phyloP scores from a whole-genome alignment of 2,113 vertebrate species.

The Gallinago media region DNA sequence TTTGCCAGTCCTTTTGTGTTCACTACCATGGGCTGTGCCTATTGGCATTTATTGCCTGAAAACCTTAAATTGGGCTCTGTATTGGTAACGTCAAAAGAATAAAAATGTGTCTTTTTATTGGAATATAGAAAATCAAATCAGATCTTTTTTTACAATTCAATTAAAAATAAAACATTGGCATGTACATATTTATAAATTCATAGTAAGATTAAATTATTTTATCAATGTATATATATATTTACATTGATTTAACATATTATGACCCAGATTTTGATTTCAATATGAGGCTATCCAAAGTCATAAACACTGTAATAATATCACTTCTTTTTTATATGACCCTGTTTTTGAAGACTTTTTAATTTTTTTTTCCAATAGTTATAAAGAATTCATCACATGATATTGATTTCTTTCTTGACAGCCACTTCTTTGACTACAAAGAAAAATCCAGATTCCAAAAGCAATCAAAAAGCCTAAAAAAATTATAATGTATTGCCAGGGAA shows the following conservation, averaged over 20 bases:
- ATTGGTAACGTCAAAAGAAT: neutral
- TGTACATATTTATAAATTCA: neutral
- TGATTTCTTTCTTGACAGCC: neutral
- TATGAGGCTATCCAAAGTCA: neutral
- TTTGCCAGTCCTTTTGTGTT: neutral
- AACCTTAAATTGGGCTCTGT: neutral
- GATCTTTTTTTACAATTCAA: neutral
- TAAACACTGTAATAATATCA: neutral
- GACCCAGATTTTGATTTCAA: conserved; percentile 12
- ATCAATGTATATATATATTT: neutral
- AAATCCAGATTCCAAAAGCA: neutral
- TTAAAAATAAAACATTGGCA: neutral
- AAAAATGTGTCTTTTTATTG: neutral
- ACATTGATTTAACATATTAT: neutral
- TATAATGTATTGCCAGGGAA: neutral
- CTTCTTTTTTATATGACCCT: neutral
- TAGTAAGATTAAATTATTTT: neutral
- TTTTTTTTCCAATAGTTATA: neutral
- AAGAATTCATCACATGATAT: neutral
- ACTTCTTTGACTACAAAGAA: neutral
- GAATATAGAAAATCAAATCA: neutral
- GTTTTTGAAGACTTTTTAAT: neutral
- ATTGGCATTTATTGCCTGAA: neutral
- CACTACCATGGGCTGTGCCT: neutral
- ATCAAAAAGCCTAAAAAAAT: neutral